Evolutionary conservation across 2,888 invertebrate genomes (phyloP), one percentile per base, ranked within the genome.

Genomic region (Agrenia bidenticulata): DNA sequence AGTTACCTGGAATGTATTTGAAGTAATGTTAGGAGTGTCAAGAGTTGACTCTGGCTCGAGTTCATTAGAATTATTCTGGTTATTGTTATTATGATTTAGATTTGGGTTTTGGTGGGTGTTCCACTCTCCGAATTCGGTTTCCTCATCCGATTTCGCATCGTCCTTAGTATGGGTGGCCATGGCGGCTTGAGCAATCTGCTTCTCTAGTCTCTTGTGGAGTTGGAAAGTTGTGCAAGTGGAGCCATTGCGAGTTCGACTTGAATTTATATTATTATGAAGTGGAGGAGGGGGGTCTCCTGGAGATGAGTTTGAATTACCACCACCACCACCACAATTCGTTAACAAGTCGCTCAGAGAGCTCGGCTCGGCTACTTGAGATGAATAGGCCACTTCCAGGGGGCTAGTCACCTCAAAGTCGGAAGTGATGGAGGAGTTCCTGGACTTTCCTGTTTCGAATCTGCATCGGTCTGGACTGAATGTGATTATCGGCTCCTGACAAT

Each of bases 391-490:
- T 37, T 45, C 45, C 15, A 45, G 45, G 9, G 45, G 5, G 5
- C 19, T 15, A 17, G 9, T 17, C 5, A 19, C 2, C 19, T 45
- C 45, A 19, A 45, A 45, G 15, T 45, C 45, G 19, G 45, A 45
- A 5, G 19, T 19, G 5, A 45, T 45, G 9, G 45, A 45, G 51
- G 23, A 11, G 51, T 51, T 19, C 13, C 24, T 19, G 5, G 51
- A 51, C 13, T 51, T 51, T 7, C 55, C 51, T 21, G 66, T 49
- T 41, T 72, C 72, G 27, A 72, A 74, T 15, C 74, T 70, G 41
- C 66, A 64, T 11, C 72, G 67, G 57, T 72, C 69, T 42, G 72
- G 74, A 39, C 74, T 74, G 59, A 74, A 74, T 50, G 70, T 71
- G 49, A 74, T 72, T 50, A 69, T 74, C 42, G 74, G 72, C 50